Evolutionary conservation across 2,888 invertebrate species (phyloP), one percentile per base, ranked within the genome.

Genomic region (Trichacis sp.): DNA sequence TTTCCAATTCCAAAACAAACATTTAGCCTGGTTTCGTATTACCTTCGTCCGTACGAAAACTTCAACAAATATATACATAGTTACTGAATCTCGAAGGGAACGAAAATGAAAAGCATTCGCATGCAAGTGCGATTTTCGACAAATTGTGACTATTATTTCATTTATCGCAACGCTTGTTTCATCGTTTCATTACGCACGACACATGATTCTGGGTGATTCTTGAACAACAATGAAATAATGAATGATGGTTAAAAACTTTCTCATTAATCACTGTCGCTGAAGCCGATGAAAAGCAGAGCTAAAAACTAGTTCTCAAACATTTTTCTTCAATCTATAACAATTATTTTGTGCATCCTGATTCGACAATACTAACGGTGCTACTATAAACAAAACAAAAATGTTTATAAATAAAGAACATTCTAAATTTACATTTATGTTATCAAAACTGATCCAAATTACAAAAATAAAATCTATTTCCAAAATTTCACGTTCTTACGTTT

Each of bases 71-170:
- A 8, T n/a, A 11, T 11, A 33, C 8, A 9, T 33, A n/a, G n/a
- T n/a, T n/a, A n/a, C n/a, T n/a, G 2, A 33, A 33, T 33, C n/a
- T 33, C 42, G 11, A 8, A 42, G 17, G 18, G 11, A 12, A 15
- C 17, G 2, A 42, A 18, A 42, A 17, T 42, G 42, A 75, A 78
- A 73, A 72, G 70, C 81, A 80, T 81, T 80, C 80, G 65, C 81
- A 81, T 81, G 81, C 81, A 79, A 42, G 6, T 15, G 24, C 24
- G 24, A 24, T 24, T 24, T 24, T n/a, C 24, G 8, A 24, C 3
- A 24, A 24, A 24, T 3, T 24, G 24, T 24, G 24, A 12, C 3
- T 36, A n/a, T n/a, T n/a, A n/a, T n/a, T n/a, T n/a, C n/a, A n/a
- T 11, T 12, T 36, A 11, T 36, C 36, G 36, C 36, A 36, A 36